These are phyloP conservation scores for Parelbella ahira DNA, from an alignment of 2,888 invertebrate species.

Conservation along the genomic window DNA sequence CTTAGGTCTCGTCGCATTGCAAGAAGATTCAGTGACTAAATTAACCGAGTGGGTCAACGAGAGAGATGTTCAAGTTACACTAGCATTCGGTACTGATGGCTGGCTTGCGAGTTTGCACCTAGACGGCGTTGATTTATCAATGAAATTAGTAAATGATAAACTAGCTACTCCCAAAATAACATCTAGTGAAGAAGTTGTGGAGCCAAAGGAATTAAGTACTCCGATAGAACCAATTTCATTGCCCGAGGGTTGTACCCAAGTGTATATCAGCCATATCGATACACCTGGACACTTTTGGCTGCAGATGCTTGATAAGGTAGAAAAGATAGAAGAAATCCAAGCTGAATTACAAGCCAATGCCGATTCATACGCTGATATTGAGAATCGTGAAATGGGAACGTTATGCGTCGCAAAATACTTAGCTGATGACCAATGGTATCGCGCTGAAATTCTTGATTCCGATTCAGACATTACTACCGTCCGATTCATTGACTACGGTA, in stretches of 20 bases:
- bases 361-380: conserved; percentile 71
- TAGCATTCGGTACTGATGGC: conserved; percentile 73
- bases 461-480: conserved; percentile 88
- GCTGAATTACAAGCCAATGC: conserved; percentile 82
- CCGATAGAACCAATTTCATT: conserved; percentile 50
- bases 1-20: conserved; percentile 59
- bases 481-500: conserved; percentile 89
- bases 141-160: conserved; percentile 66
- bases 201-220: conserved; percentile 40
- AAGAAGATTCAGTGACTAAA: conserved; percentile 55
- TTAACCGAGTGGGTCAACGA: conserved; percentile 67
- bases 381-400: conserved; percentile 81
- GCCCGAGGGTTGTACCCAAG: conserved; percentile 64
- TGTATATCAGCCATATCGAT: conserved; percentile 86
- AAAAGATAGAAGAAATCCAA: conserved; percentile 82
- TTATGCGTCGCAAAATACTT: conserved; percentile 89
- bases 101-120: conserved; percentile 79
- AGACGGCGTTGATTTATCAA: conserved; percentile 73
- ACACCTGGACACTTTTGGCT: conserved; percentile 89
- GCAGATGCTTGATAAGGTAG: conserved; percentile 81
- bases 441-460: conserved; percentile 92
- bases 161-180: conserved; percentile 54
- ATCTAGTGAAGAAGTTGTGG: conserved; percentile 37
- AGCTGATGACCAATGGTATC: conserved; percentile 94
- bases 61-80: conserved; percentile 75